A percentile compares a stretch with the other conserved stretches of the same genome.
Conservation (phyloP, 2,888 invertebrate species). For the Urechis unicinctus region DNA sequence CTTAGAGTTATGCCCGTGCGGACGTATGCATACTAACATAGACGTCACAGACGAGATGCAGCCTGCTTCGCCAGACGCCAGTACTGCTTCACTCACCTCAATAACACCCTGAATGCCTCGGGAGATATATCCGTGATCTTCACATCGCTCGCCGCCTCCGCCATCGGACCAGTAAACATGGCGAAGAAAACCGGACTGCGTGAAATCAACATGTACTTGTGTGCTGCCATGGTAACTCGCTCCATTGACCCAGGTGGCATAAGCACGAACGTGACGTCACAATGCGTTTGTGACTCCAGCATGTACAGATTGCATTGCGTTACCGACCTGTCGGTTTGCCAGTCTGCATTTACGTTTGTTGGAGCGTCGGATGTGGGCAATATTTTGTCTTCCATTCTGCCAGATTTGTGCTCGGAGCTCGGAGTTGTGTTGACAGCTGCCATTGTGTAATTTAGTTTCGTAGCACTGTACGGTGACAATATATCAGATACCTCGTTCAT, state of each 20-base stretch:
- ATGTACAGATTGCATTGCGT: constrained; percentile 22
- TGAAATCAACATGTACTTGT: constrained; percentile 19
- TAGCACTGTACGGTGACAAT: too few species aligned
- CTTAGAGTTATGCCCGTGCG: too few species aligned
- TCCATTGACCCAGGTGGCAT: constrained; percentile 4
- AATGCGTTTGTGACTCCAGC: constrained; percentile 21
- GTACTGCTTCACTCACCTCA: constrained; percentile 26
- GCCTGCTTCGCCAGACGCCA: too few species aligned
- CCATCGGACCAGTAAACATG: constrained; percentile 15
- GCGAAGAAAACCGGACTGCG: constrained; percentile 17
- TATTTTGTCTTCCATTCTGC: too few species aligned
- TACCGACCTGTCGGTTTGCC: constrained; percentile 20
- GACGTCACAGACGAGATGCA: too few species aligned
- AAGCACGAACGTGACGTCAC: constrained; percentile 20
- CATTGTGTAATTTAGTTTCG: too few species aligned
- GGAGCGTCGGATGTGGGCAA: too few species aligned
- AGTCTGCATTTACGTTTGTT: too few species aligned
- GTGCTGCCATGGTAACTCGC: constrained; percentile 50
- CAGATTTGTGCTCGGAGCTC: too few species aligned
- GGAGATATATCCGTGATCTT: constrained; percentile 24
- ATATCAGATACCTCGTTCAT: too few species aligned
- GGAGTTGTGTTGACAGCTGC: too few species aligned
- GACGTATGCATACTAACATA: too few species aligned
- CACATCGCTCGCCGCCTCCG: constrained; percentile 6
- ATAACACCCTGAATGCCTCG: constrained; percentile 21